A percentile compares a stretch with the other conserved stretches of the same genome.
These are phyloP conservation scores for Morone chrysops DNA, from an alignment of 2,113 vertebrate genomes.

Conservation along the genomic window DNA sequence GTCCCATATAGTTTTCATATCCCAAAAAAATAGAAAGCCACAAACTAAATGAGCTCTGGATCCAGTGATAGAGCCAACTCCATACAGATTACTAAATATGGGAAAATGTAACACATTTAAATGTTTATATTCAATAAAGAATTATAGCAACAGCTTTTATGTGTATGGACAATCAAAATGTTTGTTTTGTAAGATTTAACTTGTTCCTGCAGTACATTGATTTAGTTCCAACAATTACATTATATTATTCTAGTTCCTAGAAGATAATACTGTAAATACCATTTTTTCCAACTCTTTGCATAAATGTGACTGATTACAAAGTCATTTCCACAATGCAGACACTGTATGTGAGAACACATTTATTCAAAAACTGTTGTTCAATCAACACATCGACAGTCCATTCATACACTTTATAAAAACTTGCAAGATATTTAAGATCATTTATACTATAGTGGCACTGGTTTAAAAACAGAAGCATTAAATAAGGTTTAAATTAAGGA, in stretches of 20 bases:
- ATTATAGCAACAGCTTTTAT: background rate
- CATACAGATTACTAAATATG: background rate
- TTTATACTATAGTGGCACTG: background rate
- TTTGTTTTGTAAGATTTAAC: too few relatives aligned
- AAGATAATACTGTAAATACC: background rate
- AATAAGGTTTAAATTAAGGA: conserved; percentile 40
- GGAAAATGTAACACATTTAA: background rate
- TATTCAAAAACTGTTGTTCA: conserved; percentile 35
- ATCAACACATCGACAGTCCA: conserved; percentile 16
- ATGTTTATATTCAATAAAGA: background rate
- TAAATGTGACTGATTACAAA: background rate
- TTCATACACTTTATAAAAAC: conserved; percentile 11
- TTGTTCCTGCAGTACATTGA: too few relatives aligned
- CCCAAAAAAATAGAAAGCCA: too few relatives aligned
- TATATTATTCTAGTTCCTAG: background rate
- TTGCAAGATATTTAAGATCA: conserved; percentile 10
- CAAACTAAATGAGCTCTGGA: background rate
- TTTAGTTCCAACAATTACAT: background rate
- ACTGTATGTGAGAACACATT: conserved; percentile 28
- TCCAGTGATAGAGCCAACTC: background rate
- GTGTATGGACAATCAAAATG: too few relatives aligned
- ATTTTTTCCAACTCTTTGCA: too few relatives aligned
- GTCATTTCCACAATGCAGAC: background rate
- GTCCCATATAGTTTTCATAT: too few relatives aligned
- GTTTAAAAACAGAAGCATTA: background rate